Base-by-base conservation (phyloP, 2,888 invertebrate genomes). In the Metellina segmentata region DNA sequence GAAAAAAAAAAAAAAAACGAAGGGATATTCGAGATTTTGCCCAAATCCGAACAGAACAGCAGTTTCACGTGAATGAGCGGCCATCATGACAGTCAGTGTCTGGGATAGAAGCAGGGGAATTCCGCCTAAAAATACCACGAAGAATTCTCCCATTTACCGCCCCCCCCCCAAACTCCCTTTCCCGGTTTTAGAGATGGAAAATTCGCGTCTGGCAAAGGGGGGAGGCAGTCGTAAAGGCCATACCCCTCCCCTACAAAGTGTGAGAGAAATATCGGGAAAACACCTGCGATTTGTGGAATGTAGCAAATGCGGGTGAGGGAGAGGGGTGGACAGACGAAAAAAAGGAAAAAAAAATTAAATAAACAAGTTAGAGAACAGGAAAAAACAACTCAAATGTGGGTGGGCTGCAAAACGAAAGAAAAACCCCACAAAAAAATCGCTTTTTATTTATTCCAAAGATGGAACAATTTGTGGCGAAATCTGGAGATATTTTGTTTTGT, bases 391-490 rank as follows among this genome's bases (percentile, higher is more conserved):
- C 19, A 34, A 61, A 61, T 19, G 78, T 16, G 81, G 53, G 77
- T 20, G 78, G 51, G 48, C 8, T 19, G 52, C 48, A 69, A 72
- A 61, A 74, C 49, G 81, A 69, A 87, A 69, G 69, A 69, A 52
- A 48, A 75, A 7, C 71, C 48, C 48, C 2, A 81, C 20, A 83
- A 82, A 86, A n/a, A 82, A 82, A 87, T 82, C 49, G 78, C 87
- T 83, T 91, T 91, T 91, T 87, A 91, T 91, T 91, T 91, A 91
- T 91, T 87, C 87, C 82, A 87, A 82, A 75, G 78, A 91, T 91
- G 87, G 82, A 91, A 91, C 91, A 91, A 91, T 91, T 91, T 91
- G 91, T 86, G 91, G 91, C 70, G 78, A 87, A 91, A 91, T 87
- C 87, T 87, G 81, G 51, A 16, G 91, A 77, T 87, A 91, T 81